Base-by-base conservation (phyloP, 2,113 vertebrate genomes). In the Rhabdornis inornatus region DNA sequence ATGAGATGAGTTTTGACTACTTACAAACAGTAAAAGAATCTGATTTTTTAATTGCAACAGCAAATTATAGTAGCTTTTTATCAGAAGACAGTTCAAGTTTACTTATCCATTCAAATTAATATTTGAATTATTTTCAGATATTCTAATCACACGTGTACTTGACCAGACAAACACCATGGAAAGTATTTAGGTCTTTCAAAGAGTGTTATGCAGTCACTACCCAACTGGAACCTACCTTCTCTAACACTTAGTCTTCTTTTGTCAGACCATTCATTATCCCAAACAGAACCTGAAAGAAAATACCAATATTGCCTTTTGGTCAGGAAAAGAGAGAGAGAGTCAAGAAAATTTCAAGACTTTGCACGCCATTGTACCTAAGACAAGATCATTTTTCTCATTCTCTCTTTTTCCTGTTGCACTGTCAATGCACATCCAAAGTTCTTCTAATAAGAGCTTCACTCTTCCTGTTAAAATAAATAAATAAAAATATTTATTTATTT, bases 361-460 rank as follows among this genome's bases (percentile, higher is more conserved):
- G 40, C 30, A 44, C n/a, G 64, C 24, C 19, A 47, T 39, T 97
- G 97, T 84, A 98, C 98, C 97, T 92, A 96, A 64, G 42, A 76
- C 11, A 33, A 77, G 74, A 44, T 85, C 39, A 50, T 89, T 44
- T 63, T 92, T 90, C 30, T 84, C 89, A 9, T 92, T 92, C 3
- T 96, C 88, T 5, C 91, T 91, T 66, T 86, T 96, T 52, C 96
- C 96, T 14, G 97, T 85, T 28, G 97, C 90, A 47, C 71, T 96
- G 55, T 99, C 98, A 63, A 99, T 97, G 89, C 99, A 99, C 56
- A 97, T 95, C 99, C 99, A 99, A 61, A 99, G 97, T 71, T 98
- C 98, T 87, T 99, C 97, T 23, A 99, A 91, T 20, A 99, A 98
- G 31, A 97, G 89, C 57, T 98, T 98, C 52, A 99, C 94, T 97